A percentile compares a stretch with the other conserved stretches of the same genome.
phyloP scores from a whole-genome alignment of 1,140 invertebrate species.

The Augochlora pura region DNA sequence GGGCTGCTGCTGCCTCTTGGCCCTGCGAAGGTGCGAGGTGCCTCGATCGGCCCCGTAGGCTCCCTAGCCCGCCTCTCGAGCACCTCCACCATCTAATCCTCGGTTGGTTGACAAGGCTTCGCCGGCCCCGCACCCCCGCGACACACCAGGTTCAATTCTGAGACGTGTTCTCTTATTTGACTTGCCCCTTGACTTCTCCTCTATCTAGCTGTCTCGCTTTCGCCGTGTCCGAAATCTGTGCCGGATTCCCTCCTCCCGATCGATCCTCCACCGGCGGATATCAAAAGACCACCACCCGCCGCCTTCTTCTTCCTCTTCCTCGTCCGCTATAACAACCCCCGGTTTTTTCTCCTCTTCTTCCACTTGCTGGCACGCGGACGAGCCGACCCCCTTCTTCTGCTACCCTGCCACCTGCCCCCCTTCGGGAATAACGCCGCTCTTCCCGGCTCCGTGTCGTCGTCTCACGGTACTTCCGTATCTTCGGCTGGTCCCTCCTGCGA shows the following conservation, averaged over 20 bases:
- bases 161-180: not conserved
- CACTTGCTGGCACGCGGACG: slow-evolving; percentile 15
- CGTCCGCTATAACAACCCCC: not conserved
- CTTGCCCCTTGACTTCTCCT: not conserved
- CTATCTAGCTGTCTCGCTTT: too few relatives aligned
- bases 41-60: slow-evolving; percentile 77
- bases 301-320: not conserved
- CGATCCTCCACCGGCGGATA: too few relatives aligned
- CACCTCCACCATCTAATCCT: slow-evolving; percentile 78
- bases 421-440: not conserved
- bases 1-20: slow-evolving; percentile 45
- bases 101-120: slow-evolving; percentile 63
- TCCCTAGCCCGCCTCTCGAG: slow-evolving; percentile 74
- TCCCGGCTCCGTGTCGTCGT: slow-evolving; percentile 33
- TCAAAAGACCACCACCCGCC: too few relatives aligned
- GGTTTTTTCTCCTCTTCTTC: slow-evolving; percentile 34
- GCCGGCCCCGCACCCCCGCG: slow-evolving; percentile 50
- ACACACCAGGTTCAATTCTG: slow-evolving; percentile 1
- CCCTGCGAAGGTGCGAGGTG: slow-evolving; percentile 73
- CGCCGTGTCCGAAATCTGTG: too few relatives aligned
- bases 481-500: not conserved
- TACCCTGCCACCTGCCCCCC: slow-evolving; percentile 8
- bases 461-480: not conserved
- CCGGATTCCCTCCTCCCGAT: too few relatives aligned
- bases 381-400: not conserved